Evolutionary conservation across 2,888 invertebrate species (phyloP).

Genomic region (Thymelicus sylvestris): DNA sequence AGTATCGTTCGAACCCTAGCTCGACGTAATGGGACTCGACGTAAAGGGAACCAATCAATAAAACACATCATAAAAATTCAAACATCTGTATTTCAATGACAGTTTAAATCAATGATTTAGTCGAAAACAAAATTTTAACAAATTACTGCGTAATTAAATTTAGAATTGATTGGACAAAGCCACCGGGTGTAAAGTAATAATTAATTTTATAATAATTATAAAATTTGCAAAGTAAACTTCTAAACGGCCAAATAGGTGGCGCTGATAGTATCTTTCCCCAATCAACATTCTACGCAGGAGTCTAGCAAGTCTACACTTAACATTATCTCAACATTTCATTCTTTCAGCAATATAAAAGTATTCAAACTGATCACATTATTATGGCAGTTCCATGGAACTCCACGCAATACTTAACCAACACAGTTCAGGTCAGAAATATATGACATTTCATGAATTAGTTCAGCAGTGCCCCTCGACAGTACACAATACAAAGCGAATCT

Average conservation of each 20-base stretch:
- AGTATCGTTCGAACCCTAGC: no score
- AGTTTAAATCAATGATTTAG: constrained; percentile 80
- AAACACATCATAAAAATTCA: constrained; percentile 68
- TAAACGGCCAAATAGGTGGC: constrained; percentile 56
- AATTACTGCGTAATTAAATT: constrained; percentile 72
- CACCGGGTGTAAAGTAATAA: constrained; percentile 53
- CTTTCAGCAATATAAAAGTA: constrained; percentile 83
- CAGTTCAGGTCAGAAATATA: constrained; percentile 66
- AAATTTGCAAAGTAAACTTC: constrained; percentile 58
- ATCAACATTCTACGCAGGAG: constrained; percentile 74
- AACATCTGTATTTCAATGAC: constrained; percentile 82
- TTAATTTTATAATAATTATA: constrained; percentile 53
- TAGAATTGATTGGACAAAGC: constrained; percentile 80
- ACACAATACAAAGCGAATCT: constrained; percentile 60
- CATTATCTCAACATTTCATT: constrained; percentile 74
- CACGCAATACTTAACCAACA: constrained; percentile 78
- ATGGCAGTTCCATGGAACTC: constrained; percentile 82
- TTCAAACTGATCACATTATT: constrained; percentile 83
- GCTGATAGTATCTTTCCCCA: constrained; percentile 67
- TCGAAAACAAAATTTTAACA: constrained; percentile 82
- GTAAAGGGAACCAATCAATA: no score
- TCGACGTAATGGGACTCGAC: no score
- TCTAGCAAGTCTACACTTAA: constrained; percentile 83
- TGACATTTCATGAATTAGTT: constrained; percentile 71
- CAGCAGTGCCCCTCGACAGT: constrained; percentile 60